Evolutionary conservation across 2,888 invertebrate species (phyloP).

Genomic region (Anticlea derivata): DNA sequence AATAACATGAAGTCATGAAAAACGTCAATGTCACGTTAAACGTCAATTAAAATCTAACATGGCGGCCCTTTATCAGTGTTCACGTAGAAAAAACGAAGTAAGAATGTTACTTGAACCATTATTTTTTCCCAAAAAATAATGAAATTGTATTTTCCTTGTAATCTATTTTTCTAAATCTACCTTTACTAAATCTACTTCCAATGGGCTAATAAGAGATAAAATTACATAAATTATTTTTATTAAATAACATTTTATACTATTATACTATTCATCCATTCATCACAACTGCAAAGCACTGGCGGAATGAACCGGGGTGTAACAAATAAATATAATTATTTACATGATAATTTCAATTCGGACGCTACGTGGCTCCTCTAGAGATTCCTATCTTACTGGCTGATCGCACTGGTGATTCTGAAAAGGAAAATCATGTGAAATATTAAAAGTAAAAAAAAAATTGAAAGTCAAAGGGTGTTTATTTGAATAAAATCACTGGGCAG

Average conservation of each 20-base stretch:
- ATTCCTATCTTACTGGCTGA: conserved; percentile 48
- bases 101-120: too few relatives aligned
- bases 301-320: conserved; percentile 18
- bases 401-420: conserved; percentile 57
- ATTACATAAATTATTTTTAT: conserved; percentile 32
- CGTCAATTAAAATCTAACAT: too few relatives aligned
- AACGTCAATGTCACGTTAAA: too few relatives aligned
- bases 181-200: not conserved
- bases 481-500: too few relatives aligned
- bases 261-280: conserved; percentile 29
- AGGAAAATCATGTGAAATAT: conserved; percentile 8
- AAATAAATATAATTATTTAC: conserved; percentile 54
- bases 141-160: too few relatives aligned
- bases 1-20: too few relatives aligned
- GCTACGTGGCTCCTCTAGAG: conserved; percentile 36
- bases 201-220: conserved; percentile 2
- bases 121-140: too few relatives aligned
- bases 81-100: too few relatives aligned
- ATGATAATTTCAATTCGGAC: conserved; percentile 31
- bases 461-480: too few relatives aligned
- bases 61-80: too few relatives aligned
- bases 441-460: conserved; percentile 30
- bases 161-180: too few relatives aligned
- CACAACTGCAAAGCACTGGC: conserved; percentile 24
- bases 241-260: conserved; percentile 29